Evolutionary conservation across 2,113 vertebrate species (phyloP).

Genomic region (Prionailurus bengalensis): DNA sequence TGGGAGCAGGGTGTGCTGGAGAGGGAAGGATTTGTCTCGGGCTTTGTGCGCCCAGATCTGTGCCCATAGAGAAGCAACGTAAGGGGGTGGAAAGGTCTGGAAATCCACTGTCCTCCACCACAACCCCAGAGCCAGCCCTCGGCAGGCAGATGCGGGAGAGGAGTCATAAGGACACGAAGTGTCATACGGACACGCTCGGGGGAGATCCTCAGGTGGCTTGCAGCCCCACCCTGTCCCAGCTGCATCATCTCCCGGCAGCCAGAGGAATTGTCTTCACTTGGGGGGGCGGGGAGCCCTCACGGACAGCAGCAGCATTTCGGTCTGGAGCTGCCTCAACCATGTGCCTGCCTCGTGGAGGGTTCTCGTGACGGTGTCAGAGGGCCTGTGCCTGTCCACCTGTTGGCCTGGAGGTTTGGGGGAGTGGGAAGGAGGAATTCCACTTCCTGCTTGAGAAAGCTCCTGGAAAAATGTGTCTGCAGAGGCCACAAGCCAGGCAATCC

Average conservation of each 20-base stretch:
- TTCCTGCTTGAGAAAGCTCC: neutral
- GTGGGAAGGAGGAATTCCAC: neutral
- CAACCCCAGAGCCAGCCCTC: neutral
- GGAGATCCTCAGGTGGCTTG: neutral
- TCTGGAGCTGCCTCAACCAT: neutral
- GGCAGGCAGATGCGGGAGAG: neutral
- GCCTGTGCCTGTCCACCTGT: neutral
- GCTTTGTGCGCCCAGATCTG: neutral
- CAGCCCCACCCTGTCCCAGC: no score
- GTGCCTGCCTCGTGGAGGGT: neutral
- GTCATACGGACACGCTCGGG: no score
- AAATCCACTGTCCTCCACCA: neutral
- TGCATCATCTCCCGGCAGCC: neutral
- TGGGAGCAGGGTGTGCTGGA: rapidly evolving
- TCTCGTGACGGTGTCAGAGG: neutral
- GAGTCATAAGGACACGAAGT: neutral
- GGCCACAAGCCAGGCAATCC: neutral
- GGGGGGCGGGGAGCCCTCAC: neutral
- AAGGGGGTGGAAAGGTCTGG: neutral
- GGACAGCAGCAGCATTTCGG: neutral
- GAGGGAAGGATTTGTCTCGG: neutral
- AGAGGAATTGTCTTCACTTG: neutral
- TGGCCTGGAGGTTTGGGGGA: neutral
- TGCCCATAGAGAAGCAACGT: neutral
- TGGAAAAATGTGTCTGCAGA: neutral